Evolutionary conservation across 1,140 invertebrate species (phyloP), one percentile per base, ranked within the genome.

Genomic region (Archegozetes longisetosus): DNA sequence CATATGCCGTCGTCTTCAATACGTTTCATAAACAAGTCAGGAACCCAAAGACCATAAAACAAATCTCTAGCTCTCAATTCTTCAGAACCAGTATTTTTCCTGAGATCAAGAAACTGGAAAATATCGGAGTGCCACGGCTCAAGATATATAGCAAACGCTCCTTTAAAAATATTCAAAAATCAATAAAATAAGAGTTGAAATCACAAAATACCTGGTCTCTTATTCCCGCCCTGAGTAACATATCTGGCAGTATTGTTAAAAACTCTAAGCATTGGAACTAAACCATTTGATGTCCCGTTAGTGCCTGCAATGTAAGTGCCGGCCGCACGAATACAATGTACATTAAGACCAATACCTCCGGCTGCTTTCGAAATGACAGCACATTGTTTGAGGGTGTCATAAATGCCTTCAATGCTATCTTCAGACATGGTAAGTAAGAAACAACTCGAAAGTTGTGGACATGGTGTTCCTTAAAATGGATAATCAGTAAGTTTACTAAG

Each of bases 81-180:
- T 72, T 97, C 94, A 68, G 88, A 88, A 32, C 90, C 91, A 52
- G 86, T 92, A 71, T 98, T 97, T 68, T 94, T 96, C 64, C 85
- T 88, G 29, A 96, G 74, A 70, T 95, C 86, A 49, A 97, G 72
- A 74, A 96, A 98, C 60, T 94, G 89, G 72, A 95, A 94, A 53
- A 99, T 79, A 73, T 98, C 94, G 0, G 91, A 83, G 76, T 99
- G 96, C 96, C 96, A 99, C 2, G 96, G 95, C 72, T 99, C 96
- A 23, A 99, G 69, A 69, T 98, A 99, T 61, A 99, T 84, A 17
- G 95, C 92, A 78, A 97, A 96, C n/a, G 94, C 92, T n/a, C n/a
- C n/a, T n/a, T n/a, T n/a, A n/a, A n/a, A n/a, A n/a, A n/a, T n/a
- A n/a, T n/a, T n/a, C n/a, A n/a, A n/a, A n/a, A n/a, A n/a, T n/a